Percentiles rank a stretch among this genome's conserved stretches.
Evolutionary conservation across 2,888 invertebrate genomes (phyloP).

Genomic region (Epistrophella euchroma): DNA sequence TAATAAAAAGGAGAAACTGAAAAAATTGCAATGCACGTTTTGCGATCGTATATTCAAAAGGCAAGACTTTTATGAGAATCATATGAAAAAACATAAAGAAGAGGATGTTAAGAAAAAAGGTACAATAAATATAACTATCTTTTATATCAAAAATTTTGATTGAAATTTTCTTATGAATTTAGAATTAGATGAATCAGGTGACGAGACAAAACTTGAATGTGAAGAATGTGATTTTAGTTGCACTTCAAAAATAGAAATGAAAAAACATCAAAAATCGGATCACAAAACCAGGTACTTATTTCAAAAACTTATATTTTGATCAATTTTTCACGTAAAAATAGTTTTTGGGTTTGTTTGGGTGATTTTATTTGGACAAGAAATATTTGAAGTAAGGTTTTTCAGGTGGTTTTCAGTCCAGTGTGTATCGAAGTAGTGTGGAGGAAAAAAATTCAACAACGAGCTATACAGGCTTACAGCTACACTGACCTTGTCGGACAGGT

Average conservation of each 20-base stretch:
- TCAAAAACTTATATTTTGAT: no score
- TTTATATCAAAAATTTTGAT: background rate
- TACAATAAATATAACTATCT: background rate
- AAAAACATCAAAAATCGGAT: slow-evolving; percentile 16
- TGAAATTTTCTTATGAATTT: background rate
- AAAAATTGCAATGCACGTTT: slow-evolving; percentile 55
- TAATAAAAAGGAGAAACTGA: slow-evolving; percentile 21
- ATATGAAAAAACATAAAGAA: slow-evolving; percentile 55
- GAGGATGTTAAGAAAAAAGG: slow-evolving; percentile 46
- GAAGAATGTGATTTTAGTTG: slow-evolving; percentile 25
- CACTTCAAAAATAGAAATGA: slow-evolving; percentile 7
- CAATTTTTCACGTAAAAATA: no score
- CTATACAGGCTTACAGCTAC: no score
- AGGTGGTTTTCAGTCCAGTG: no score
- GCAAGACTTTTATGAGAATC: slow-evolving; percentile 53
- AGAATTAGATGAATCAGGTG: slow-evolving; percentile 1
- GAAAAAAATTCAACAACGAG: no score
- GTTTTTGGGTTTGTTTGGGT: no score
- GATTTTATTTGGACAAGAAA: no score
- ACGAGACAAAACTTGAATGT: slow-evolving; percentile 3
- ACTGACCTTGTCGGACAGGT: no score
- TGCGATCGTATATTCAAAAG: slow-evolving; percentile 59
- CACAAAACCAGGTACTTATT: slow-evolving; percentile 6
- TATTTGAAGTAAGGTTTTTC: no score
- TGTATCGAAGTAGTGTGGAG: no score